Evolutionary conservation across 2,797 vertebrate genomes (phyloP).

Genomic region (Characodon lateralis): DNA sequence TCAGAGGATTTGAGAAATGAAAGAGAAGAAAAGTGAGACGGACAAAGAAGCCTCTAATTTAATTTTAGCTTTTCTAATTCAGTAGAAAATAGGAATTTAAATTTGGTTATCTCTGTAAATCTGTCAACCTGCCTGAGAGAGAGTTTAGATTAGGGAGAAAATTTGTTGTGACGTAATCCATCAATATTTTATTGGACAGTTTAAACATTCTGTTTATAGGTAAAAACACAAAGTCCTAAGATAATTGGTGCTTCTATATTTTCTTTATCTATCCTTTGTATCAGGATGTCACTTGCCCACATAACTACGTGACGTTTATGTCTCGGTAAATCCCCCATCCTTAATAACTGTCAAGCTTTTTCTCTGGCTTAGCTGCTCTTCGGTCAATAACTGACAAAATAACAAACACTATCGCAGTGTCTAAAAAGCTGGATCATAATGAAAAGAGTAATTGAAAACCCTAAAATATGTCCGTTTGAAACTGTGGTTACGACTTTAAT

Average conservation of each 20-base stretch:
- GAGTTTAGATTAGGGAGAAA: background rate
- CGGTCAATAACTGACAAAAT: conserved; percentile 8
- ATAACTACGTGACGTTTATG: conserved; percentile 9
- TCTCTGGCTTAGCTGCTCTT: conserved; percentile 9
- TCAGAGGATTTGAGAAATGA: background rate
- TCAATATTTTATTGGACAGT: background rate
- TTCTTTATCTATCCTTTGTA: background rate
- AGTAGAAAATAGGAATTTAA: background rate
- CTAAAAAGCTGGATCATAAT: background rate
- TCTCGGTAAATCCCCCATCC: conserved; percentile 25
- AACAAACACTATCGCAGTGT: background rate
- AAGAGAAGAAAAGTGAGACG: too few species aligned
- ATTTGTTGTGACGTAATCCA: background rate
- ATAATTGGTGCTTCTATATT: background rate
- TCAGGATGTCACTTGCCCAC: conserved; percentile 7
- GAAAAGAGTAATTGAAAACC: background rate
- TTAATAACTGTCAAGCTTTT: conserved; percentile 26
- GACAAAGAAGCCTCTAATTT: too few species aligned
- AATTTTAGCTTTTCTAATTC: too few species aligned
- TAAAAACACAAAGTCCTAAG: background rate
- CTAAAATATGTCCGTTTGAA: background rate
- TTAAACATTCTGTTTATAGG: background rate
- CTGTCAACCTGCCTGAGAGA: background rate
- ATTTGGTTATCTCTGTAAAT: background rate
- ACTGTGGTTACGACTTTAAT: background rate